phyloP scores from a whole-genome alignment of 2,113 vertebrate genomes.

The Ranitomeya variabilis region DNA sequence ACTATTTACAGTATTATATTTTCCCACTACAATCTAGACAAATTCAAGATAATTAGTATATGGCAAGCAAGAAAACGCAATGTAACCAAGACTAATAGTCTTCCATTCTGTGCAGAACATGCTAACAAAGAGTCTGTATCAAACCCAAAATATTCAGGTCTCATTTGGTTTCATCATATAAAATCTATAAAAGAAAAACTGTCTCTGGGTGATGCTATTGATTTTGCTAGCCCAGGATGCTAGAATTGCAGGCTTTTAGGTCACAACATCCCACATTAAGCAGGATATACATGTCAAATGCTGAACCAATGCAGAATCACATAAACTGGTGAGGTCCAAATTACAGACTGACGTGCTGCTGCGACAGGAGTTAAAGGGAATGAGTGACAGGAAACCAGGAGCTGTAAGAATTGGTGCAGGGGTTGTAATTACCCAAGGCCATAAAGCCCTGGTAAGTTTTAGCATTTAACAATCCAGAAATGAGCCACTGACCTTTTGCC shows the following conservation, averaged over 20 bases:
- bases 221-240: neutral
- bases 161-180: neutral
- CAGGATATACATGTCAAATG: neutral
- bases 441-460: neutral
- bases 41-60: neutral
- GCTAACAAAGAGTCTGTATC: neutral
- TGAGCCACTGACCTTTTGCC: neutral
- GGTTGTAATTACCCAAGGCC: neutral
- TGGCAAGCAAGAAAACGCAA: neutral
- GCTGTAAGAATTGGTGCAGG: neutral
- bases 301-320: neutral
- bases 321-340: neutral
- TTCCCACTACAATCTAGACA: neutral
- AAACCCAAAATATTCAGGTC: neutral
- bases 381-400: neutral
- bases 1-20: neutral
- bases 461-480: constrained; percentile 8
- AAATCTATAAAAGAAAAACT: neutral
- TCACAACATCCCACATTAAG: neutral
- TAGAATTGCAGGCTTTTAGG: neutral
- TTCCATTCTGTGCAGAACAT: neutral
- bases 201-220: neutral
- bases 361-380: neutral
- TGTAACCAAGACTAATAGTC: neutral
- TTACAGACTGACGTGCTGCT: neutral